These are phyloP conservation scores for Corythornis cristatus DNA, from an alignment of 2,113 vertebrate species.

Conservation along the genomic window DNA sequence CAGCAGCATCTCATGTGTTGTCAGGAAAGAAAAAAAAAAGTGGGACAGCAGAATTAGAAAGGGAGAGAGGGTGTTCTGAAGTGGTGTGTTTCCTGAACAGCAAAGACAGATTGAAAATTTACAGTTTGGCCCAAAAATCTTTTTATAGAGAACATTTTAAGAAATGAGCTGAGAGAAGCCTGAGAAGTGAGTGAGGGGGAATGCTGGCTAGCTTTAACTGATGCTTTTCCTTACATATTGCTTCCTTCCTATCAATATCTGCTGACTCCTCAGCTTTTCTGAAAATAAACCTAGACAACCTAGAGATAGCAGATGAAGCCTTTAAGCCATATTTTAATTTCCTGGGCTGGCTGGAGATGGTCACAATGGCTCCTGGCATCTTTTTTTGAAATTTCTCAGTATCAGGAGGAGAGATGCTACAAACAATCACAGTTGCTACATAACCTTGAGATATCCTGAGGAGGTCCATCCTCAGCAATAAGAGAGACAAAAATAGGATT, in stretches of 20 bases:
- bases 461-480: not conserved
- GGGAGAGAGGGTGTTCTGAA: not conserved
- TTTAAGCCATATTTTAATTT: slow-evolving; percentile 26
- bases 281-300: slow-evolving; percentile 1
- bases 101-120: slow-evolving; percentile 8
- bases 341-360: not conserved
- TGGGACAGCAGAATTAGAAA: not conserved
- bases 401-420: not conserved
- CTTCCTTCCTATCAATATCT: not conserved
- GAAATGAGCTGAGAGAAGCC: slow-evolving; percentile 6
- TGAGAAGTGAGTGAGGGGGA: not conserved
- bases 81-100: not conserved
- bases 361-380: not conserved
- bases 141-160: slow-evolving; percentile 4
- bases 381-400: not conserved
- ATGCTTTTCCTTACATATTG: not conserved
- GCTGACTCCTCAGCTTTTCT: not conserved
- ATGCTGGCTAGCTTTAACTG: not conserved
- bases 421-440: not conserved
- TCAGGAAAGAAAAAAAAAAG: not conserved
- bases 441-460: not conserved
- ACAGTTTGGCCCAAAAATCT: slow-evolving; percentile 10
- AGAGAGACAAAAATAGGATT: not conserved
- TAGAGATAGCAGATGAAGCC: not conserved
- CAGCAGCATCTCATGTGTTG: not conserved